Evolutionary conservation across 2,888 invertebrate species (phyloP).

Genomic region (Petrophora chlorosata): DNA sequence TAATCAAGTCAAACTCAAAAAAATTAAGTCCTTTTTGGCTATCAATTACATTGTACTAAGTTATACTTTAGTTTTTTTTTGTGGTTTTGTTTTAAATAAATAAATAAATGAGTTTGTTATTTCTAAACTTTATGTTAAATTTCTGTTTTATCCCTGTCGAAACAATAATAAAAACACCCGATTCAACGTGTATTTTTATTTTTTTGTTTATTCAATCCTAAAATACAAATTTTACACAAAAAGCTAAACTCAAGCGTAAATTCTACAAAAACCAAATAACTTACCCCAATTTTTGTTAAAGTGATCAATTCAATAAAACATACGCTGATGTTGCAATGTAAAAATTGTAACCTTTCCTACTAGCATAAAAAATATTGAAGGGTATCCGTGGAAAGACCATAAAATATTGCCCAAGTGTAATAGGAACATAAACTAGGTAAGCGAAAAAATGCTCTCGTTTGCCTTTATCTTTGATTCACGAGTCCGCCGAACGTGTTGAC

Average conservation of each 20-base stretch:
- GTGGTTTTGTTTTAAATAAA: too few species aligned
- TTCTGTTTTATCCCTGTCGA: too few species aligned
- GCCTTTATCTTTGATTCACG: slow-evolving; percentile 46
- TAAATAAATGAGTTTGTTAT: too few species aligned
- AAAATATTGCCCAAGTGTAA: slow-evolving; percentile 49
- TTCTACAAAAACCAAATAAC: neutral
- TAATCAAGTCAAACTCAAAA: too few species aligned
- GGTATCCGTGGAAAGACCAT: slow-evolving; percentile 45
- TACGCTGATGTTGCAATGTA: slow-evolving; percentile 23
- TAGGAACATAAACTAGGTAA: slow-evolving; percentile 47
- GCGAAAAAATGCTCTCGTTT: slow-evolving; percentile 44
- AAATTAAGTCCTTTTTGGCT: too few species aligned
- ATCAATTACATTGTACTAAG: too few species aligned
- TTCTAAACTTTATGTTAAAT: too few species aligned
- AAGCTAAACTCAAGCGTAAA: neutral
- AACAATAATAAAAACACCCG: too few species aligned
- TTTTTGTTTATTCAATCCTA: too few species aligned
- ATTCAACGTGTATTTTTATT: too few species aligned
- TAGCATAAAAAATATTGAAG: slow-evolving; percentile 46
- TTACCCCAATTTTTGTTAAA: neutral
- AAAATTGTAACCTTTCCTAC: slow-evolving; percentile 32
- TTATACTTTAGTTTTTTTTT: too few species aligned
- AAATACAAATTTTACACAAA: too few species aligned
- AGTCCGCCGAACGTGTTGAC: slow-evolving; percentile 35
- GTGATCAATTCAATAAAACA: slow-evolving; percentile 23